A percentile compares a stretch with the other conserved stretches of the same genome.
These are phyloP conservation scores for Lucilia sericata DNA, from an alignment of 1,140 invertebrate genomes.

Conservation along the genomic window DNA sequence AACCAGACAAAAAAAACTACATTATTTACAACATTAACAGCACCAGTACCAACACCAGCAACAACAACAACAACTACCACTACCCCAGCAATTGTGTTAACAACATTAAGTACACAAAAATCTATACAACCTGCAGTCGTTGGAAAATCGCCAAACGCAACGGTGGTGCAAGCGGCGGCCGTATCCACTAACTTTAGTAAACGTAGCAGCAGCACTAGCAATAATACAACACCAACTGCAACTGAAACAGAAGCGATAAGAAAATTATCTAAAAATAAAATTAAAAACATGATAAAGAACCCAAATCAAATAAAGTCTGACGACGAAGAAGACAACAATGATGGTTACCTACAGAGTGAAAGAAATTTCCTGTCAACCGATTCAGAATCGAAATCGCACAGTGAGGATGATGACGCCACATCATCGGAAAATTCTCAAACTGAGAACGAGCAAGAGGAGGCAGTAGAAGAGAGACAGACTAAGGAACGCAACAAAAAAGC, in stretches of 20 bases:
- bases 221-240: constrained; percentile 12
- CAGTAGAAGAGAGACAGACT: constrained; percentile 51
- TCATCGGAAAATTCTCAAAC: constrained; percentile 49
- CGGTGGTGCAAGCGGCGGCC: constrained; percentile 18
- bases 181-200: background rate
- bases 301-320: constrained; percentile 32
- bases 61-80: constrained; percentile 1
- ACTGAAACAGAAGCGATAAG: constrained; percentile 4
- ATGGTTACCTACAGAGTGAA: constrained; percentile 72
- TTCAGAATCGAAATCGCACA: constrained; percentile 19
- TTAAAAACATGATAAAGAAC: constrained; percentile 51
- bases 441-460: constrained; percentile 56
- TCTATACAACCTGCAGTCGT: constrained; percentile 25
- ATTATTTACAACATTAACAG: background rate
- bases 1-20: background rate
- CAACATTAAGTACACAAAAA: constrained; percentile 33
- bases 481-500: constrained; percentile 47
- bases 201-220: constrained; percentile 30
- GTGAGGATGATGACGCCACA: constrained; percentile 53
- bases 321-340: constrained; percentile 17
- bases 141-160: constrained; percentile 34
- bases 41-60: constrained; percentile 41
- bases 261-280: constrained; percentile 37
- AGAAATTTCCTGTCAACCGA: constrained; percentile 69
- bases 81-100: constrained; percentile 14